Base-by-base conservation (phyloP, 2,797 vertebrate species). In the Typhlichthys subterraneus region DNA sequence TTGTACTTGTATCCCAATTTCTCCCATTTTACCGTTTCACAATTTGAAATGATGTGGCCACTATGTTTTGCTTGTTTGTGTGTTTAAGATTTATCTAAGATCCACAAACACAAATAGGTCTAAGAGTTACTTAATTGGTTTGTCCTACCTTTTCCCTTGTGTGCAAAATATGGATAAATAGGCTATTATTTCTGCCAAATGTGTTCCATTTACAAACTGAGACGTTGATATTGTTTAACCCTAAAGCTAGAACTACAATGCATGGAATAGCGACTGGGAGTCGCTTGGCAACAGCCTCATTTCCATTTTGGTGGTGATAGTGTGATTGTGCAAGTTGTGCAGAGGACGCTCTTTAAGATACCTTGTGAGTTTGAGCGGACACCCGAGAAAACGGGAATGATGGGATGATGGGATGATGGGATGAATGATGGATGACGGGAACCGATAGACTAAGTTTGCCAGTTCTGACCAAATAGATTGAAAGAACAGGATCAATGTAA, bases 61-160 rank as follows among this genome's bases (percentile, higher is more conserved):
- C 23, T 61, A 57, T 73, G 63, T 38, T 75, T 61, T 69, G 75
- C 62, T 77, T 82, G 70, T 79, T 78, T 84, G 63, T 83, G 72
- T 83, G 65, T 67, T 55, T 72, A 73, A 12, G 53, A 57, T 75
- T 62, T 75, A 49, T 29, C 23, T 29, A 29, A 29, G 23, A 29
- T 29, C 23, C 23, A 29, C 23, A 29, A 29, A 29, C 23, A 29
- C 23, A 29, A 29, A 29, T 29, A 29, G 23, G 23, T 29, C 4
- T 29, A 29, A 29, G 56, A 38, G 69, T 48, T 71, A 64, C n/a
- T 53, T 54, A 29, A 29, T 13, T 55, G 19, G 68, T 19, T 45
- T 14, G n/a, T 33, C 7, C 56, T 19, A 53, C 23, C 46, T 61
- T 12, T 50, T 59, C 19, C 69, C 12, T 12, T 46, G 13, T 45